Evolutionary conservation across 2,797 vertebrate genomes (phyloP), one percentile per base, ranked within the genome.

Genomic region (Clarias pachynema): DNA sequence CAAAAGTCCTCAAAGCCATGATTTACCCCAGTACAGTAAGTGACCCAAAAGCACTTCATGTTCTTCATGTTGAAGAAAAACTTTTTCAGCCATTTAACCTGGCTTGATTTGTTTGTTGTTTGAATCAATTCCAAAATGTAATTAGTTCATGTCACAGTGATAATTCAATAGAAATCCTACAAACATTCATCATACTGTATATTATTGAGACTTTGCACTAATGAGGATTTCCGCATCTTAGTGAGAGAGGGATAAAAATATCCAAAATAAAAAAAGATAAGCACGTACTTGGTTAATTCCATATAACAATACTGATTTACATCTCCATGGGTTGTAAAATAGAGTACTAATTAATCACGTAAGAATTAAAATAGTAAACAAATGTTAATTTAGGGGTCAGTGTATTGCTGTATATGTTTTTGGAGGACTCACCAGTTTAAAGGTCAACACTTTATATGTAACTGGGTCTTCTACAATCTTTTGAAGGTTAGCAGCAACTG

Each of bases 401-500:
- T 79, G 29, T n/a, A 65, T 26, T 24, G 18, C 60, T 69, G 2
- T 79, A 75, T 1, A 9, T 60, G 31, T 26, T 83, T 90, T 85
- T 16, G 53, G 81, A 75, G 86, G 85, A 97, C 98, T 99, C 96
- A 99, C 98, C 97, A 99, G 94, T 92, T 97, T 99, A 95, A 99
- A 99, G 92, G 98, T 99, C 95, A 98, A 94, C 78, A 98, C 96
- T 97, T 96, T 98, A 96, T 97, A 98, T 93, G 96, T 97, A 93
- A 96, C 94, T 87, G 97, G 97, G 92, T 99, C 98, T 92, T 99
- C 97, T 93, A 99, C 97, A 94, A 99, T 99, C 96, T 98, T 99
- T 95, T 98, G 97, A 94, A 99, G 97, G 94, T 99, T 98, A 96
- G 97, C 96, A 96, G 98, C 97, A 95, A 99, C 98, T 99, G 94